Conservation (phyloP, 2,797 vertebrate genomes). For the Lateolabrax maculatus region DNA sequence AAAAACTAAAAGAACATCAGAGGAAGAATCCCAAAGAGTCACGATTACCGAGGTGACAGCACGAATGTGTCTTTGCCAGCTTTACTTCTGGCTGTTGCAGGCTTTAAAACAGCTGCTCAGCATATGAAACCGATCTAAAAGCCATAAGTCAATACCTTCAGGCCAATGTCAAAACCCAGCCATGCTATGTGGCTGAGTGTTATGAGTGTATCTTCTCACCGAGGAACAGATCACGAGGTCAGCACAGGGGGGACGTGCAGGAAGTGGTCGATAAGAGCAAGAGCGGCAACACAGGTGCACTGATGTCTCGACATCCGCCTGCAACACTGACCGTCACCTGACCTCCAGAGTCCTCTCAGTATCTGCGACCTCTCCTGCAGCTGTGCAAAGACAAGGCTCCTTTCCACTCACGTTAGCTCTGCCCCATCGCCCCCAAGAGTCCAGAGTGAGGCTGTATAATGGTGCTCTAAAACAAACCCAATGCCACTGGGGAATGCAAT, state of each 20-base stretch:
- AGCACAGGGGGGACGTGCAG: constrained; percentile 46
- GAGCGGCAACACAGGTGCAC: constrained; percentile 48
- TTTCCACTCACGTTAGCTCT: constrained; percentile 68
- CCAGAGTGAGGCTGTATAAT: constrained; percentile 22
- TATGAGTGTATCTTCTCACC: constrained; percentile 46
- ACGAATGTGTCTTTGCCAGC: background rate
- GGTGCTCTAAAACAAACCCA: constrained; percentile 50
- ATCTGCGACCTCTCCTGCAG: constrained; percentile 43
- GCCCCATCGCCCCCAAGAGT: constrained; percentile 50
- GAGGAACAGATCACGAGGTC: constrained; percentile 51
- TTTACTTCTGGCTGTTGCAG: constrained; percentile 7
- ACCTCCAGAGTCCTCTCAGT: constrained; percentile 61
- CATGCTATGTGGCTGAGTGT: constrained; percentile 37
- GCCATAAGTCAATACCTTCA: constrained; percentile 62
- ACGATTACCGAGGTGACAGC: background rate
- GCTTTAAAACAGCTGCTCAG: constrained; percentile 30
- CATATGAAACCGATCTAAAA: constrained; percentile 62
- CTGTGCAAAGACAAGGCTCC: constrained; percentile 60
- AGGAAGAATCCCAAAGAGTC: constrained; percentile 12
- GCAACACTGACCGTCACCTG: constrained; percentile 50
- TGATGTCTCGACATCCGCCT: constrained; percentile 48
- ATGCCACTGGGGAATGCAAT: constrained; percentile 24
- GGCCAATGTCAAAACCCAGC: constrained; percentile 65
- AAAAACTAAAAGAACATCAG: background rate
- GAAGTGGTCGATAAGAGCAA: constrained; percentile 64